Base-by-base conservation (phyloP, 2,797 vertebrate genomes). In the Protosalanx chinensis region DNA sequence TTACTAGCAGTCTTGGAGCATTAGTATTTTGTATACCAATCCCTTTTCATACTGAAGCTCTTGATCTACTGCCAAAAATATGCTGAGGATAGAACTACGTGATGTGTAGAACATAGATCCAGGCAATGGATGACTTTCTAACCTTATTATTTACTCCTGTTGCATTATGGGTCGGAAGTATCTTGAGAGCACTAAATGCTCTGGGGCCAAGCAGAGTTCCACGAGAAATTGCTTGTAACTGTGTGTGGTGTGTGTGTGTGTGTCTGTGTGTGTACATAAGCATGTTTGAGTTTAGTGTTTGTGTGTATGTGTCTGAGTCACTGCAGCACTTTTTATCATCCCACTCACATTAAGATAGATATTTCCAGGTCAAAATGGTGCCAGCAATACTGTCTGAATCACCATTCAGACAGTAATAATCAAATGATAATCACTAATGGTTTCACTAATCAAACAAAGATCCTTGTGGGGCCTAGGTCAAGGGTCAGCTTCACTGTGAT, bases 381-480 rank as follows among this genome's bases (percentile, higher is more conserved):
- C 74, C 68, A 72, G 68, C 76, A 72, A 81, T 68, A 35, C 67
- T 27, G 23, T 27, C 23, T 27, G 23, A 27, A 27, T 67, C 63
- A 18, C 46, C 67, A 62, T 73, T 75, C 75, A 76, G 74, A 77
- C 53, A 8, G 67, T 56, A 62, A n/a, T 81, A 79, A 84, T 85
- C 78, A 71, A 82, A 75, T 73, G 72, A 81, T 68, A n/a, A n/a
- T n/a, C n/a, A n/a, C n/a, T n/a, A n/a, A n/a, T n/a, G n/a, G n/a
- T n/a, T n/a, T n/a, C n/a, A 72, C 76, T 74, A 80, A 85, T 84
- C 67, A 85, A 84, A 75, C 72, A 78, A 70, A 77, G 78, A 79
- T 53, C 67, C 63, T 60, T 70, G 66, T 23, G 49, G 68, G 0
- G 67, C 72, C 62, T 57, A 6, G 0, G 77, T 76, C 68, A 27